Conservation (phyloP, 2,888 invertebrate genomes). For the Amphipyra berbera region DNA sequence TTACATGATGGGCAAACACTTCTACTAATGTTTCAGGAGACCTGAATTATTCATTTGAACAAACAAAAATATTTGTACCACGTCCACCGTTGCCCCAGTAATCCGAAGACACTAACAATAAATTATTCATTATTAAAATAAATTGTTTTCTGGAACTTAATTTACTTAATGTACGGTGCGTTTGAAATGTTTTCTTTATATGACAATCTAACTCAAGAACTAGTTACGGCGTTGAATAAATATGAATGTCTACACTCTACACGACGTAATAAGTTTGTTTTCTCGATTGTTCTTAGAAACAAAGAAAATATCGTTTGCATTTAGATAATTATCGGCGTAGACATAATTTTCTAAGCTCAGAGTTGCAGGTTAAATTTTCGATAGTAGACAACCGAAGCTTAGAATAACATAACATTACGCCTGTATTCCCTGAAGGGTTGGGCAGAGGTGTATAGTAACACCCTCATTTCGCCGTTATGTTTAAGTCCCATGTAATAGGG, state of each 20-base stretch:
- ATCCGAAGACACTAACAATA: conserved; percentile 12
- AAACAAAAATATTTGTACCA: conserved; percentile 2
- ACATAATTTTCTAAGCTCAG: too few relatives aligned
- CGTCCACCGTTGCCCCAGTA: not conserved
- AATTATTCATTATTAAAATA: conserved; percentile 39
- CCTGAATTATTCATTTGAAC: conserved; percentile 1
- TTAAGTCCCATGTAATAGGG: too few relatives aligned
- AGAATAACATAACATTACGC: too few relatives aligned
- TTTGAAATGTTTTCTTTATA: conserved; percentile 16
- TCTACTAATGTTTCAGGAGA: conserved; percentile 3
- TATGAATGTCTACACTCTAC: conserved; percentile 12
- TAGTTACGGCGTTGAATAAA: not conserved
- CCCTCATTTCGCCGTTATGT: too few relatives aligned
- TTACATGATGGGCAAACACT: not conserved
- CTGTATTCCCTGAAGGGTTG: too few relatives aligned
- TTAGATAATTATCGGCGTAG: too few relatives aligned
- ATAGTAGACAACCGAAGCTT: too few relatives aligned
- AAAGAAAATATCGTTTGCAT: too few relatives aligned
- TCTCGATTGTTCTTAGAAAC: not conserved
- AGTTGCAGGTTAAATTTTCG: too few relatives aligned
- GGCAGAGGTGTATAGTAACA: too few relatives aligned
- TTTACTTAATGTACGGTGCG: conserved; percentile 28
- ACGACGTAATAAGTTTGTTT: conserved; percentile 7
- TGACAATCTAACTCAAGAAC: conserved; percentile 22
- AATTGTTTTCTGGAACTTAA: conserved; percentile 31